Percentiles rank a stretch among this genome's conserved stretches.
These are phyloP conservation scores for Halcyon senegalensis DNA, from an alignment of 2,113 vertebrate species.

Conservation along the genomic window DNA sequence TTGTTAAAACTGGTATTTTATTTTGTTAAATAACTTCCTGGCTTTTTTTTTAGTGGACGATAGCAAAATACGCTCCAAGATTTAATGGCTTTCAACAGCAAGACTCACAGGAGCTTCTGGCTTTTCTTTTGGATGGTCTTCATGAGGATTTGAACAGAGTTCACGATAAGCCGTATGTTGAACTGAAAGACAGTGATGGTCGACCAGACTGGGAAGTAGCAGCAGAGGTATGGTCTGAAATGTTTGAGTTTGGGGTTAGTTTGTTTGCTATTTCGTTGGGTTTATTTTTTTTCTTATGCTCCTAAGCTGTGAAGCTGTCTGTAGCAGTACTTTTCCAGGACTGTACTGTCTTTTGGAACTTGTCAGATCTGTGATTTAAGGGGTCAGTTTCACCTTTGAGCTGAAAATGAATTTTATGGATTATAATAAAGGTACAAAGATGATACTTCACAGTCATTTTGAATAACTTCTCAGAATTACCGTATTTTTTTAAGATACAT, in stretches of 20 bases:
- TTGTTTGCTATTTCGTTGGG: not conserved
- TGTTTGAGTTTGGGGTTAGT: accelerated
- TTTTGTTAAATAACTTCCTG: not conserved
- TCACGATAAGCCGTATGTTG: conserved; percentile 97
- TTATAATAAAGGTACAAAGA: not conserved
- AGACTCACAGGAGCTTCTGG: conserved; percentile 96
- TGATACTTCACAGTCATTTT: not conserved
- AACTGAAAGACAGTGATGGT: conserved; percentile 95
- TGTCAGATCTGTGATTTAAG: not conserved
- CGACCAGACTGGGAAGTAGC: conserved; percentile 97
- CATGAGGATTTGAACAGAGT: conserved; percentile 97
- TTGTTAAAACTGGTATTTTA: not conserved
- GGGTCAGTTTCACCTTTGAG: not conserved
- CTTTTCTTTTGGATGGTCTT: conserved; percentile 97
- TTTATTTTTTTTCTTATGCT: not conserved
- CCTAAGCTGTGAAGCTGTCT: not conserved
- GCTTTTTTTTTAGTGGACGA: conserved; percentile 87
- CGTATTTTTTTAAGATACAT: not conserved
- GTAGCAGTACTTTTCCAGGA: not conserved
- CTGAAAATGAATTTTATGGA: not conserved
- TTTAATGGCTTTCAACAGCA: conserved; percentile 99
- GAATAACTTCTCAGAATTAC: not conserved
- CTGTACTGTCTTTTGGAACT: not conserved
- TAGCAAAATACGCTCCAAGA: conserved; percentile 97
- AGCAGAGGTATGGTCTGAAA: conserved; percentile 83